These are phyloP conservation scores for Cettia cetti DNA, from an alignment of 2,113 vertebrate species.

Conservation along the genomic window DNA sequence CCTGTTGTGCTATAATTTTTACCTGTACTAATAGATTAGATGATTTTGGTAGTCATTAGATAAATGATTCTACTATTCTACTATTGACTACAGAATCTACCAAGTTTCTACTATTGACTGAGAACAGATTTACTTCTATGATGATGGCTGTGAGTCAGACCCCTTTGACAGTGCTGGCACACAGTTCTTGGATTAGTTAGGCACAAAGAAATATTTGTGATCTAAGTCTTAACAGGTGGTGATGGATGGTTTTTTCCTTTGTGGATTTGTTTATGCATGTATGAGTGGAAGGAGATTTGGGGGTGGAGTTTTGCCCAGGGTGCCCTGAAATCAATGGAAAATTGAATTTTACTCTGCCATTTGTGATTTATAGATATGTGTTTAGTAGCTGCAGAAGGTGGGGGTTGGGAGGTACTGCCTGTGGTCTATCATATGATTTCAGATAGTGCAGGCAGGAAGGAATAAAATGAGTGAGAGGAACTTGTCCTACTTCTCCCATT, in stretches of 20 bases:
- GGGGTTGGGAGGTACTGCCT: background rate
- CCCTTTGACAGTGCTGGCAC: background rate
- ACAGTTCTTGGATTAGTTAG: background rate
- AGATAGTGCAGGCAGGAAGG: background rate
- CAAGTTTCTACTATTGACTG: background rate
- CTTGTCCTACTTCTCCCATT: background rate
- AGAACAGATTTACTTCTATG: background rate
- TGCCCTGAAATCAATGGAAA: fast-evolving
- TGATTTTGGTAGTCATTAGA: background rate
- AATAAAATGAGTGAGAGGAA: background rate
- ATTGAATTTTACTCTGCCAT: background rate
- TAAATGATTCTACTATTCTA: background rate
- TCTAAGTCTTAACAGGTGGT: background rate
- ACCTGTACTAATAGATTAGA: background rate
- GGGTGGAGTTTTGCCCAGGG: background rate
- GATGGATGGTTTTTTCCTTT: background rate
- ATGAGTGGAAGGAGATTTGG: background rate
- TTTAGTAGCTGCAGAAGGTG: background rate
- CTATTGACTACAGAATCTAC: no score
- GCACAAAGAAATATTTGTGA: background rate
- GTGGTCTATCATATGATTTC: background rate
- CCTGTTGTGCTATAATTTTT: background rate
- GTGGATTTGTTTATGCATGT: fast-evolving
- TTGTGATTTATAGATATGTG: background rate
- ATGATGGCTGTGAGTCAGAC: background rate